Evolutionary conservation across 2,113 vertebrate species (phyloP).

Genomic region (Tautogolabrus adspersus): DNA sequence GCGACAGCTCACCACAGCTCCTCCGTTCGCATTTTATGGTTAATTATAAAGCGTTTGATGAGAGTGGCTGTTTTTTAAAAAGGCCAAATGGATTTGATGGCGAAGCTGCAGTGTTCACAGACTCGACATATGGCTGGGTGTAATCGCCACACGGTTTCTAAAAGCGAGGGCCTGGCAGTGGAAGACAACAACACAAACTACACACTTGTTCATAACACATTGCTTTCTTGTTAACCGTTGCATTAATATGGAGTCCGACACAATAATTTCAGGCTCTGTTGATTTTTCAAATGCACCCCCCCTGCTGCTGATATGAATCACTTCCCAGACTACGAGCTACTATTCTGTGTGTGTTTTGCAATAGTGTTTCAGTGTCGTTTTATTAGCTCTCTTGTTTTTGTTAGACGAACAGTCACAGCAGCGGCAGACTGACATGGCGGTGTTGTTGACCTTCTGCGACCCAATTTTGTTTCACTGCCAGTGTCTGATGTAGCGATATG

Average conservation of each 20-base stretch:
- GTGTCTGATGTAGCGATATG: slow-evolving; percentile 59
- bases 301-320: slow-evolving; percentile 35
- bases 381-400: slow-evolving; percentile 41
- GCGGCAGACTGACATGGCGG: slow-evolving; percentile 47
- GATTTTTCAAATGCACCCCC: slow-evolving; percentile 22
- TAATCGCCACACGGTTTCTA: slow-evolving; percentile 64
- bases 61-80: slow-evolving; percentile 60
- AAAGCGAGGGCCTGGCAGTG: slow-evolving; percentile 38
- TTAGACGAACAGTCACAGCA: slow-evolving; percentile 23
- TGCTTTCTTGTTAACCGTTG: slow-evolving; percentile 63
- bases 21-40: slow-evolving; percentile 68
- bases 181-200: slow-evolving; percentile 41
- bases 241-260: slow-evolving; percentile 63
- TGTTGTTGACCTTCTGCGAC: slow-evolving; percentile 69
- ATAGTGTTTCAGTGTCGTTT: slow-evolving; percentile 6
- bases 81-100: slow-evolving; percentile 64
- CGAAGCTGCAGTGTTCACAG: slow-evolving; percentile 60
- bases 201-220: slow-evolving; percentile 45
- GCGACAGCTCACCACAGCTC: slow-evolving; percentile 57
- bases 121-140: slow-evolving; percentile 68
- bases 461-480: slow-evolving; percentile 70
- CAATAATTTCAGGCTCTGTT: slow-evolving; percentile 48
- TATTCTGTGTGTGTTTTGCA: slow-evolving; percentile 32
- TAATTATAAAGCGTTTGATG: slow-evolving; percentile 74
- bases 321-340: slow-evolving; percentile 31